Evolutionary conservation across 2,888 invertebrate genomes (phyloP), one percentile per base, ranked within the genome.

Genomic region (Drosophila incognita): DNA sequence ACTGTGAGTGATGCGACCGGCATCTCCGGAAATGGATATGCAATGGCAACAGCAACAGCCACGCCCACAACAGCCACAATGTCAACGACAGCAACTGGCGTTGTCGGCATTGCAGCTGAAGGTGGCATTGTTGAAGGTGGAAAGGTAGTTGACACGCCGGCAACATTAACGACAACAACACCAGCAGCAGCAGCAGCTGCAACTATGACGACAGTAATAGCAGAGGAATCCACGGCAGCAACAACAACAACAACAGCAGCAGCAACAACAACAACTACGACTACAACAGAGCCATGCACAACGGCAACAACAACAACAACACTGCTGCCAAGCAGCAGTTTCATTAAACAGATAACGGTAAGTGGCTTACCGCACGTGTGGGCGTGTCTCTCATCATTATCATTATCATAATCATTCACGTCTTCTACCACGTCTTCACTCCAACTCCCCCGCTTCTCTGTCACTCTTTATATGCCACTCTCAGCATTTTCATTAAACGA

Each of bases 321-420:
- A 67, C 53, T 87, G 79, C 67, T 88, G 75, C 87, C 87, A 49
- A 87, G 86, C 77, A 87, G 86, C 86, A 84, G 89, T 87, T 87
- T 87, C 81, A 86, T 91, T 85, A 91, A 87, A 79, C 92, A 91
- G 89, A 91, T 91, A 86, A 91, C 92, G 82, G 92, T 91, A 91
- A 91, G 91, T 91, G 88, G 86, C 82, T 83, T 81, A 79, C 79
- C 85, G 53, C 80, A 82, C 62, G 66, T 70, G 68, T 74, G 74
- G 74, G 79, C 65, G 74, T 80, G 61, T 49, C 79, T 38, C 70
- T 59, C 70, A 68, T 78, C 70, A 74, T 78, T 74, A 78, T 65
- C 64, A 56, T 56, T 38, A 49, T 18, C 18, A 46, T 46, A 46
- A 38, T 56, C 56, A 70, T 64, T 31, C 24, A 56, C 29, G 31